These are phyloP conservation scores for Zosterops pallidus DNA, from an alignment of 2,113 vertebrate genomes.

Conservation along the genomic window DNA sequence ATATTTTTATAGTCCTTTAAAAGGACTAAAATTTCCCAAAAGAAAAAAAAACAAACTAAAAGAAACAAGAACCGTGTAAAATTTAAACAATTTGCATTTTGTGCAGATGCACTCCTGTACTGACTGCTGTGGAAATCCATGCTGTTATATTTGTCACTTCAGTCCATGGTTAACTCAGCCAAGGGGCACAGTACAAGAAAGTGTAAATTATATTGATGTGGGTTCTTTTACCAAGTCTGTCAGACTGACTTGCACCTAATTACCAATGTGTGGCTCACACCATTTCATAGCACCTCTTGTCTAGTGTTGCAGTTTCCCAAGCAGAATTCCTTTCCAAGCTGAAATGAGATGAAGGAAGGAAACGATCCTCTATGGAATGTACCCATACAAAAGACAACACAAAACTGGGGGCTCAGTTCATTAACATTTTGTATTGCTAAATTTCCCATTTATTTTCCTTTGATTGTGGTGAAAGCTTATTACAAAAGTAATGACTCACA, in stretches of 20 bases:
- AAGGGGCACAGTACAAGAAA: not conserved
- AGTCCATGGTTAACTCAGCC: not conserved
- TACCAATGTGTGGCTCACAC: not conserved
- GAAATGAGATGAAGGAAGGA: not conserved
- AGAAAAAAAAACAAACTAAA: not conserved
- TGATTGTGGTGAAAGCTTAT: not conserved
- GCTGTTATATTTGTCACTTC: not conserved
- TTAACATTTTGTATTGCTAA: not conserved
- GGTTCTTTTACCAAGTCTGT: not conserved
- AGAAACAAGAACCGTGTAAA: not conserved
- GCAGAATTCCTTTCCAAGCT: not conserved
- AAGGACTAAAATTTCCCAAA: not conserved
- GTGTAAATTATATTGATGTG: not conserved
- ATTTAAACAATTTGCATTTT: not conserved
- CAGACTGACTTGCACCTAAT: constrained; percentile 9
- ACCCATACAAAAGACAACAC: not conserved
- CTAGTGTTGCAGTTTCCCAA: not conserved
- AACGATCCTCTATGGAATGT: not conserved
- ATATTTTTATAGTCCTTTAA: not conserved
- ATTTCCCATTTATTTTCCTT: not conserved
- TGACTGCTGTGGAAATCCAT: not conserved
- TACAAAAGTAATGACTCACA: not conserved
- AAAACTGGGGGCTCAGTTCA: not conserved
- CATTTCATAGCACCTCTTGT: not conserved
- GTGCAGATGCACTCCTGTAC: not conserved